Conservation (phyloP, 2,888 invertebrate species). For the Cylloceria caligata region DNA sequence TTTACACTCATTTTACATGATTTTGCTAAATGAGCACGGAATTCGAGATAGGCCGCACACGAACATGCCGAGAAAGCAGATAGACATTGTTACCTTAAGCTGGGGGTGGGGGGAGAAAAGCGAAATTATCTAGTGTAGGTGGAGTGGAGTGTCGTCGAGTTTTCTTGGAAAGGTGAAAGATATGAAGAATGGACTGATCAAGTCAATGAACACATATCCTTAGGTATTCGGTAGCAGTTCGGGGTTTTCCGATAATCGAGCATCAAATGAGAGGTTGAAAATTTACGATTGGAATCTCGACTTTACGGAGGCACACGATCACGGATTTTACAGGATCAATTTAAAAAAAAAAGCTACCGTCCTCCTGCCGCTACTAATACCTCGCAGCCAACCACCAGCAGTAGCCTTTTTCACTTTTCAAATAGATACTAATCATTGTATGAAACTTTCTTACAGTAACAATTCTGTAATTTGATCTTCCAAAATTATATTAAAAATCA, state of each 20-base stretch:
- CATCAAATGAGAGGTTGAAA: conserved; percentile 47
- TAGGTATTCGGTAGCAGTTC: conserved; percentile 11
- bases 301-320: conserved; percentile 53
- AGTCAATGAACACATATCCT: background rate
- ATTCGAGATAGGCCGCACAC: too few species aligned
- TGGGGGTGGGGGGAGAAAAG: background rate
- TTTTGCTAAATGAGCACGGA: too few species aligned
- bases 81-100: background rate
- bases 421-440: too few species aligned
- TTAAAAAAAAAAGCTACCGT: conserved; percentile 38
- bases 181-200: conserved; percentile 36
- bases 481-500: too few species aligned
- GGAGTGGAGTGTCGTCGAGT: background rate
- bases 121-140: conserved; percentile 5
- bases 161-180: conserved; percentile 43
- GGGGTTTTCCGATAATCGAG: conserved; percentile 54
- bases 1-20: too few species aligned
- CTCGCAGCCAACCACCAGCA: background rate
- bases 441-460: too few species aligned
- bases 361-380: background rate
- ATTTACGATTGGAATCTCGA: conserved; percentile 61
- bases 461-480: too few species aligned
- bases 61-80: background rate
- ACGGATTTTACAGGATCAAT: conserved; percentile 57
- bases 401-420: conserved; percentile 34